Conservation (phyloP, 2,113 vertebrate species). For the Sebastes schlegelii region DNA sequence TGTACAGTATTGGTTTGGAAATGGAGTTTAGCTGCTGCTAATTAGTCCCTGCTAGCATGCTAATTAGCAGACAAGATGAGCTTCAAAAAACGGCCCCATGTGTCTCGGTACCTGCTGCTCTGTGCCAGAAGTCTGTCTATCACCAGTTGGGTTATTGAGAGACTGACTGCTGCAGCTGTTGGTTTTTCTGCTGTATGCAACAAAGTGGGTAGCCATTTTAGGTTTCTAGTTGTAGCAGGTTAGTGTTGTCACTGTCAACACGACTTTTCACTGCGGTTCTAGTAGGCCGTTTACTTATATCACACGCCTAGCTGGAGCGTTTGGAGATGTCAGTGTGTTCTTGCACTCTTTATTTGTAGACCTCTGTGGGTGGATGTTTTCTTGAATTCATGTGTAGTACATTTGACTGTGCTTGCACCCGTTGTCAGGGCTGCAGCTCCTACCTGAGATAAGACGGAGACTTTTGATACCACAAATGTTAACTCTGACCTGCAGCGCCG, state of each 20-base stretch:
- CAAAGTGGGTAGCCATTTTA: constrained; percentile 38
- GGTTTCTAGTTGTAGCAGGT: constrained; percentile 14
- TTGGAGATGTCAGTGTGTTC: constrained; percentile 14
- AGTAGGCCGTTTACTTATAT: neutral
- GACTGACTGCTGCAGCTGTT: neutral
- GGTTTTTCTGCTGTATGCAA: neutral
- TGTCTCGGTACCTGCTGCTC: constrained; percentile 13
- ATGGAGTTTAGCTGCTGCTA: neutral
- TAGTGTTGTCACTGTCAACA: constrained; percentile 17
- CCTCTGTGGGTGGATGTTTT: constrained; percentile 38
- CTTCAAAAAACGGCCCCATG: constrained; percentile 17
- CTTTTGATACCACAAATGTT: constrained; percentile 4
- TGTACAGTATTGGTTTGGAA: neutral
- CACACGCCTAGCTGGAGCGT: neutral
- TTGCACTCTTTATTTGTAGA: constrained; percentile 4
- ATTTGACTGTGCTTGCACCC: neutral
- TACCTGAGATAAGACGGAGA: constrained; percentile 52
- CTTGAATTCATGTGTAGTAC: constrained; percentile 19
- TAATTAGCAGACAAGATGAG: constrained; percentile 41
- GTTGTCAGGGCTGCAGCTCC: constrained; percentile 31
- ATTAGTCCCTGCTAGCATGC: constrained; percentile 31
- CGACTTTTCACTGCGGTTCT: neutral
- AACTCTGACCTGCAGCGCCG: neutral
- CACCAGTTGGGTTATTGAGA: constrained; percentile 13
- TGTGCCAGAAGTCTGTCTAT: neutral